These are phyloP conservation scores for Dallia pectoralis DNA, from an alignment of 2,797 vertebrate species.

Conservation along the genomic window DNA sequence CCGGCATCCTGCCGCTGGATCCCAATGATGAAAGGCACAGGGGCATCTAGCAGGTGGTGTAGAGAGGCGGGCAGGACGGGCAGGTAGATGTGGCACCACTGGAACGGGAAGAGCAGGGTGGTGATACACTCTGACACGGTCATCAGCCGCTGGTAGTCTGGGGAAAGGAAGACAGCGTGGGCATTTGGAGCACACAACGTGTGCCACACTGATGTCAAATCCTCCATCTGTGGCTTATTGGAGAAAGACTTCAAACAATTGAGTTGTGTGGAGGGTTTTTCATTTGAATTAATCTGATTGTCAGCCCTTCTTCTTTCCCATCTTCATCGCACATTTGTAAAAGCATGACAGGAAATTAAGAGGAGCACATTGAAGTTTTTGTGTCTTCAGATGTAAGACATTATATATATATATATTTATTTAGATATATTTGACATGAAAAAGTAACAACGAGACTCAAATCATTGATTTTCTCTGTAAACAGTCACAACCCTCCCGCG, in stretches of 20 bases:
- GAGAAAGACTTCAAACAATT: background rate
- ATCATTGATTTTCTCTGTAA: background rate
- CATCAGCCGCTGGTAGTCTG: slow-evolving; percentile 97
- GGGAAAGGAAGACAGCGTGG: background rate
- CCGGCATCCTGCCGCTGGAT: slow-evolving; percentile 88
- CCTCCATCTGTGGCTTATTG: background rate
- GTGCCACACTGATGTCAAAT: background rate
- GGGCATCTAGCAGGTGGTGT: slow-evolving; percentile 94
- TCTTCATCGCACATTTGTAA: too few relatives aligned
- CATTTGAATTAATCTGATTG: background rate
- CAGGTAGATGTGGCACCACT: slow-evolving; percentile 97
- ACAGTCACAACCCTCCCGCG: too few relatives aligned
- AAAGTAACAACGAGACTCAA: background rate
- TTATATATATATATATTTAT: too few relatives aligned
- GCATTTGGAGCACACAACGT: background rate
- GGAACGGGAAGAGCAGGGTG: slow-evolving; percentile 93
- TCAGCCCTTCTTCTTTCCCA: background rate
- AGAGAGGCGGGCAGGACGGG: slow-evolving; percentile 93
- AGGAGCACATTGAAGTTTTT: background rate
- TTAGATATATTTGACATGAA: background rate
- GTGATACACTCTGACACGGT: slow-evolving; percentile 92
- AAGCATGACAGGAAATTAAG: background rate
- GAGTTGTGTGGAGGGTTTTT: background rate
- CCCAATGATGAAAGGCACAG: slow-evolving; percentile 95
- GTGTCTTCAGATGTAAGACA: too few relatives aligned